phyloP scores from a whole-genome alignment of 2,113 vertebrate species.

The Pungitius pungitius region DNA sequence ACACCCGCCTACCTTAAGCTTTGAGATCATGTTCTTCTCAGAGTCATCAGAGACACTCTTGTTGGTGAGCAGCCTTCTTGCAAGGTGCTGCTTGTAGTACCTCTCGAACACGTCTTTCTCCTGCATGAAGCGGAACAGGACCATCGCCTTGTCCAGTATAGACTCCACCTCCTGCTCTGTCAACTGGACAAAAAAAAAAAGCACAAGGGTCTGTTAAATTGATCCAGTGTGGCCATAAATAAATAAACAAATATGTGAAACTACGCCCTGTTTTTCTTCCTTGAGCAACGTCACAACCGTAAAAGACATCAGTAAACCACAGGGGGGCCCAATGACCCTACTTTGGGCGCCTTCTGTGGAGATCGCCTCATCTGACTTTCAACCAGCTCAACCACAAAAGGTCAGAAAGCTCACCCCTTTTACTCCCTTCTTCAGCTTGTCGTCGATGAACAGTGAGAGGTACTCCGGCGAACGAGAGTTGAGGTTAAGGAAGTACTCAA shows the following conservation, averaged over 20 bases:
- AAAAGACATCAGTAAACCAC: no score
- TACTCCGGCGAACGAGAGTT: slow-evolving; percentile 99
- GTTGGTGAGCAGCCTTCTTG: slow-evolving; percentile 96
- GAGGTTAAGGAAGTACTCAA: slow-evolving; percentile 99
- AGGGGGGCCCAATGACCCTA: no score
- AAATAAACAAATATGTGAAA: no score
- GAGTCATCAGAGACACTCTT: slow-evolving; percentile 99
- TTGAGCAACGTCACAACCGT: no score
- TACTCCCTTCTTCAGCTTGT: slow-evolving; percentile 98
- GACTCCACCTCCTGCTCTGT: slow-evolving; percentile 99
- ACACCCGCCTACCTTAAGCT: slow-evolving; percentile 87
- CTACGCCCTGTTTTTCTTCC: no score
- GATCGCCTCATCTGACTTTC: no score
- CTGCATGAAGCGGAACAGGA: slow-evolving; percentile 99
- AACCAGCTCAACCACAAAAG: neutral
- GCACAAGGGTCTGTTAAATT: no score
- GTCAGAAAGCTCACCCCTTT: slow-evolving; percentile 89
- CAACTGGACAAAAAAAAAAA: slow-evolving; percentile 80
- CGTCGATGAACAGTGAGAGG: slow-evolving; percentile 99
- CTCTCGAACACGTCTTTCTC: slow-evolving; percentile 99
- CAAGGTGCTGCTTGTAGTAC: slow-evolving; percentile 98
- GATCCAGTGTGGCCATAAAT: no score
- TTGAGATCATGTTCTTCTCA: slow-evolving; percentile 99
- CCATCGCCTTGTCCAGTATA: slow-evolving; percentile 99
- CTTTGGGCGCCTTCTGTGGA: no score